Evolutionary conservation across 2,113 vertebrate genomes (phyloP), one percentile per base, ranked within the genome.

Genomic region (Cyprinodon brontotheroides): DNA sequence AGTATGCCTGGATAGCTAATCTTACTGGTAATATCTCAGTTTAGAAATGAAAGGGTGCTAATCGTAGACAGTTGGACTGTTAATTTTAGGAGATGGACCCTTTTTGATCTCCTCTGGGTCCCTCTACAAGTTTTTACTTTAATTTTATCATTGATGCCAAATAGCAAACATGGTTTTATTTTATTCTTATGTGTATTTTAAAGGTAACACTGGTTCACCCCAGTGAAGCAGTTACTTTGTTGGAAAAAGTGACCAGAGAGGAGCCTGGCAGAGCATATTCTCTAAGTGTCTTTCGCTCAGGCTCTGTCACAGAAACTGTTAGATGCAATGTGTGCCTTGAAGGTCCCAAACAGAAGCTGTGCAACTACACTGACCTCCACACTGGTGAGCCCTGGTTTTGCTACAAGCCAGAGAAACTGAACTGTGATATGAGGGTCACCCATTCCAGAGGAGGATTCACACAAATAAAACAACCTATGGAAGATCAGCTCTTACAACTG

Each of bases 381-480:
- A 97, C 95, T 0, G 97, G 96, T 3, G 97, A 98, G 48, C 96
- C 95, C 0, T 99, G 97, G 97, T 97, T 96, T 92, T 98, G 97
- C 82, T 96, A 96, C 69, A 98, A 96, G 70, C 97, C 97, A 59
- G 93, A 93, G 78, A 93, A 94, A n/a, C 91, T 98, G 12, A 85
- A 92, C 38, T 99, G 97, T 83, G 93, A 94, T 75, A 93, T 90
- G 73, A 93, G 96, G 67, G 92, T 97, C 82, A 95, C 82, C 85
- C 96, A 99, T 67, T 90, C 82, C 74, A 96, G 92, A 78, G 95
- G 94, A 1, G 95, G 93, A 4, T 95, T 95, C 77, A 84, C 91
- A n/a, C 93, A 94, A 82, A 89, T 93, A 13, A 93, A 98, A 4
- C 87, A 95, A 4, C 94, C 88, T 0, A 68, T 77, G 0, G 88